Percentiles rank a stretch among this genome's conserved stretches.
phyloP scores from a whole-genome alignment of 2,113 vertebrate species.

The Melanostigma gelatinosum region DNA sequence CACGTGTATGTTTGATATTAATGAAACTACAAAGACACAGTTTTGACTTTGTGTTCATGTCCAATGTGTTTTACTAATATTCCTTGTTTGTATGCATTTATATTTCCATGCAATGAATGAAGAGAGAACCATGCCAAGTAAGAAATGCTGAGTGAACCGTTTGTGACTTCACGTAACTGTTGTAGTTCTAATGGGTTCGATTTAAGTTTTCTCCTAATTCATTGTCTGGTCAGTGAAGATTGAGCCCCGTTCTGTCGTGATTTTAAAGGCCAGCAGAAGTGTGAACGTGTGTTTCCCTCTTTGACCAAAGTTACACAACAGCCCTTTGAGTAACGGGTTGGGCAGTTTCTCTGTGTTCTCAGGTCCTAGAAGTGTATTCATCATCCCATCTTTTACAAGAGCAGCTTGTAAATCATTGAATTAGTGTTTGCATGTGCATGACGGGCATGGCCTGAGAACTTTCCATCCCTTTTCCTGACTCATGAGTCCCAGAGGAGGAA shows the following conservation, averaged over 20 bases:
- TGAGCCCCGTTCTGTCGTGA: background rate
- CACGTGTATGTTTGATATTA: background rate
- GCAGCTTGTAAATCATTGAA: slow-evolving; percentile 23
- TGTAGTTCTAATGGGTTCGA: background rate
- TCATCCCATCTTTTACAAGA: slow-evolving; percentile 20
- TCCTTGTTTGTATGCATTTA: background rate
- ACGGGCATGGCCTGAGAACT: background rate
- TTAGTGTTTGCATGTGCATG: background rate
- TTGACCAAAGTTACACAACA: background rate
- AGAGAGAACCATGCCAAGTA: background rate
- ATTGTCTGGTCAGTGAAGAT: background rate
- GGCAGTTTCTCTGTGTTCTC: slow-evolving; percentile 1
- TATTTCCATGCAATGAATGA: background rate
- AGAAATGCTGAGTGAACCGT: background rate
- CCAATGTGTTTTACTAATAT: background rate
- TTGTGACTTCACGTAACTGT: background rate
- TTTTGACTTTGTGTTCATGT: background rate
- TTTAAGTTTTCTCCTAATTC: background rate
- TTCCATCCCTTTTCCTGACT: slow-evolving; percentile 17
- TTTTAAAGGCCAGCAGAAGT: background rate
- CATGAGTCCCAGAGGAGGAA: slow-evolving; percentile 30
- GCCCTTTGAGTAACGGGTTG: background rate
- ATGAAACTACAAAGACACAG: background rate
- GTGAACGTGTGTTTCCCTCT: background rate
- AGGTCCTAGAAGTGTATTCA: slow-evolving; percentile 4